Percentiles rank a stretch among this genome's conserved stretches.
These are phyloP conservation scores for Papilio machaon DNA, from an alignment of 1,140 invertebrate species.

Conservation along the genomic window DNA sequence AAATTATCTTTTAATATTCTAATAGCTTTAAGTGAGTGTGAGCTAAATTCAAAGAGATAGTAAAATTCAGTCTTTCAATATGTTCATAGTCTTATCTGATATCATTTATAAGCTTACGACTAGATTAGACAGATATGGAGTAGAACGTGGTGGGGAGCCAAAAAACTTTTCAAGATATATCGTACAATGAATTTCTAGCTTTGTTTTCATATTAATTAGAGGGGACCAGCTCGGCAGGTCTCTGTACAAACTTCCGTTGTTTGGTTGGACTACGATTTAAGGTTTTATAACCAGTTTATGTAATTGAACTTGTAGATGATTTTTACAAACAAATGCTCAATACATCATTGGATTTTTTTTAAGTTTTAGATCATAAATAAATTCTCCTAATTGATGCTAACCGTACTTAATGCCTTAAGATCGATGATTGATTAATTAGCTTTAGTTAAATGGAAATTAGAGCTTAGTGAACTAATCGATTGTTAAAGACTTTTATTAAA, in stretches of 20 bases:
- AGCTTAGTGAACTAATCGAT: no score
- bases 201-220: constrained; percentile 79
- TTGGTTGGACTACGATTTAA: constrained; percentile 54
- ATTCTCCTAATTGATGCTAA: constrained; percentile 49
- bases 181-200: constrained; percentile 74
- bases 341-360: constrained; percentile 49
- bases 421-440: background rate
- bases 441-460: background rate
- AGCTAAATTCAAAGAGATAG: background rate
- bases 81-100: constrained; percentile 69
- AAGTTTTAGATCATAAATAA: constrained; percentile 50
- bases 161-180: constrained; percentile 76
- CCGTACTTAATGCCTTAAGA: background rate
- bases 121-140: constrained; percentile 74
- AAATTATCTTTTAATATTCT: no score
- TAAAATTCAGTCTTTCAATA: constrained; percentile 39
- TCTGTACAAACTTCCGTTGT: constrained; percentile 71
- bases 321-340: constrained; percentile 58
- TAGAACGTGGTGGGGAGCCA: constrained; percentile 63
- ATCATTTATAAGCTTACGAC: constrained; percentile 79
- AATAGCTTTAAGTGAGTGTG: background rate
- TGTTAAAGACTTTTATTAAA: no score
- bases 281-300: constrained; percentile 41
- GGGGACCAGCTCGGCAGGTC: constrained; percentile 61
- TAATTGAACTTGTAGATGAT: constrained; percentile 56